These are phyloP conservation scores for Cyprinodon brontotheroides DNA, from an alignment of 2,113 vertebrate species.

Conservation along the genomic window DNA sequence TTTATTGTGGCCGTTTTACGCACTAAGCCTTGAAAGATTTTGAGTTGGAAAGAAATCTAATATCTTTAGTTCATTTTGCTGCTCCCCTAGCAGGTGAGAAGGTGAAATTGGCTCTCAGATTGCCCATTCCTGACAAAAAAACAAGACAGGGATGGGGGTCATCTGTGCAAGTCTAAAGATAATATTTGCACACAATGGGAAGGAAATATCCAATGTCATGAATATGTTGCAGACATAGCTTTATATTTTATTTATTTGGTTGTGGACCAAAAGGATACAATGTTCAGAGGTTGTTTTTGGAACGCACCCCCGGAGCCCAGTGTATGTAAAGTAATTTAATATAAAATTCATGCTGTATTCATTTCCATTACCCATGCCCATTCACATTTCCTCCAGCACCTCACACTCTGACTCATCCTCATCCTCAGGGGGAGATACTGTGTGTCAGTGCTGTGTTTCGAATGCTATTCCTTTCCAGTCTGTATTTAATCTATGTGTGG, in stretches of 20 bases:
- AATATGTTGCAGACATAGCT: background rate
- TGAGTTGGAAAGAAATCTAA: background rate
- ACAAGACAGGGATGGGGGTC: background rate
- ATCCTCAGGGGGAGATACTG: background rate
- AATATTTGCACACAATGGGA: background rate
- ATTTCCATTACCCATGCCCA: background rate
- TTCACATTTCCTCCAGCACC: background rate
- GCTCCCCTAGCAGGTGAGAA: background rate
- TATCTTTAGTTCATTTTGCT: background rate
- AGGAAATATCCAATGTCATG: background rate
- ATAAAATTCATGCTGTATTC: background rate
- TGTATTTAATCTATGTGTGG: background rate
- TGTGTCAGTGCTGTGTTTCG: background rate
- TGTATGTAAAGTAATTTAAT: background rate
- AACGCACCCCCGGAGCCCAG: background rate
- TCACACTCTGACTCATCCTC: conserved; percentile 24
- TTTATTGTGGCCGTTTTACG: background rate
- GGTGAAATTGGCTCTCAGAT: background rate
- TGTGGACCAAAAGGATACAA: background rate
- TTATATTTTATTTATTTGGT: background rate
- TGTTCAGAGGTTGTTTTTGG: background rate
- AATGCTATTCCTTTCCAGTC: background rate
- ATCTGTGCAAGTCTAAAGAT: too few species aligned
- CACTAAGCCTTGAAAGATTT: background rate
- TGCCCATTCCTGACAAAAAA: background rate